phyloP scores from a whole-genome alignment of 2,797 vertebrate species.

The Salmo trutta region DNA sequence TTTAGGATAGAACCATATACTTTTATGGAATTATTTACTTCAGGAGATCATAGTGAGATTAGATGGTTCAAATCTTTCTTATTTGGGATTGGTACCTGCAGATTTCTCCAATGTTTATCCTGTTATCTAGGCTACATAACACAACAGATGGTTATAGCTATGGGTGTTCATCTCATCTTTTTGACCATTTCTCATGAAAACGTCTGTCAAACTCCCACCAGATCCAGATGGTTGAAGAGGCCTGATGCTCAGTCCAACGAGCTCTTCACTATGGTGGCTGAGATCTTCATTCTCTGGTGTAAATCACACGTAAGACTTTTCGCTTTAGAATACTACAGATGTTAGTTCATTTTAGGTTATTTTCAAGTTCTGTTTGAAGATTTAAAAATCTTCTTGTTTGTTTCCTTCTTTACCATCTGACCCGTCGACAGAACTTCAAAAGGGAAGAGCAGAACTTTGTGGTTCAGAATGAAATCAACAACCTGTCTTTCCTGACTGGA shows the following conservation, averaged over 20 bases:
- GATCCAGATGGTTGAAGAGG: conserved; percentile 94
- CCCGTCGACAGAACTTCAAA: conserved; percentile 90
- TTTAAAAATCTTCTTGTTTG: neutral
- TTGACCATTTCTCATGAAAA: too few species aligned
- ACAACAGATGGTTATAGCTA: too few species aligned
- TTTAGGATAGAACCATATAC: too few species aligned
- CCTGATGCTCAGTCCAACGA: conserved; percentile 89
- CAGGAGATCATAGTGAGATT: too few species aligned
- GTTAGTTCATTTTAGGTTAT: neutral
- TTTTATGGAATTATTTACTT: too few species aligned
- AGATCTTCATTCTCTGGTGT: conserved; percentile 98
- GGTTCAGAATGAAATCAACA: conserved; percentile 99
- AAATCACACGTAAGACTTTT: conserved; percentile 89
- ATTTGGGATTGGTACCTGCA: too few species aligned
- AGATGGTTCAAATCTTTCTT: too few species aligned
- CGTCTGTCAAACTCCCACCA: conserved; percentile 48
- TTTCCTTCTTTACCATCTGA: neutral
- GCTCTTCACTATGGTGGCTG: conserved; percentile 97
- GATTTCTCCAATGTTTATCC: too few species aligned
- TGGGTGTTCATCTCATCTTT: too few species aligned
- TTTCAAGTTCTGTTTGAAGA: neutral
- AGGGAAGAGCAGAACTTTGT: conserved; percentile 99
- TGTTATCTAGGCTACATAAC: too few species aligned
- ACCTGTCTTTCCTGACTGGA: conserved; percentile 94
- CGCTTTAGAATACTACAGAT: neutral